phyloP scores from a whole-genome alignment of 2,113 vertebrate genomes.

The Tenrec ecaudatus region DNA sequence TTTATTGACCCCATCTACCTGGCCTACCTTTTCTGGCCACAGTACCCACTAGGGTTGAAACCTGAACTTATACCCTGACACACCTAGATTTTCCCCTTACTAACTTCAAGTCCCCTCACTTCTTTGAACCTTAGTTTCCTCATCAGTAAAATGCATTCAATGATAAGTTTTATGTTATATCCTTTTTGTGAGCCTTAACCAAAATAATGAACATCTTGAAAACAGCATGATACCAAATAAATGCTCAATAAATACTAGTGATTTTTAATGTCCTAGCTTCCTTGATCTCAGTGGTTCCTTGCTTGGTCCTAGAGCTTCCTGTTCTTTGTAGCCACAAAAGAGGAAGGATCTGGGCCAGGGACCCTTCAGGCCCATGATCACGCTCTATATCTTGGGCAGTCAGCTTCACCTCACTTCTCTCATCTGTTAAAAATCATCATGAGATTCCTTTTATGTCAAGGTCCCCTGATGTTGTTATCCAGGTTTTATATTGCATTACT shows the following conservation, averaged over 20 bases:
- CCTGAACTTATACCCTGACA: slow-evolving; percentile 25
- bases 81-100: neutral
- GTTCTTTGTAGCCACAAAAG: neutral
- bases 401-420: neutral
- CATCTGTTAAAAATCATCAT: neutral
- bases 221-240: neutral
- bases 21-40: neutral
- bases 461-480: neutral
- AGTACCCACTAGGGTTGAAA: neutral
- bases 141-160: neutral
- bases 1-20: no score
- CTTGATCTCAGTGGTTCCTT: neutral
- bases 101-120: neutral
- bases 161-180: no score
- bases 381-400: neutral
- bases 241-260: neutral
- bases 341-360: neutral
- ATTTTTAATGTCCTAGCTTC: neutral
- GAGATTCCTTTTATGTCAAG: neutral
- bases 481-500: neutral
- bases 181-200: neutral
- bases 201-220: neutral
- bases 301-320: neutral
- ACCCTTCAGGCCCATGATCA: neutral
- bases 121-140: slow-evolving; percentile 20